Base-by-base conservation (phyloP, 2,888 invertebrate species). In the Phengaris arion region DNA sequence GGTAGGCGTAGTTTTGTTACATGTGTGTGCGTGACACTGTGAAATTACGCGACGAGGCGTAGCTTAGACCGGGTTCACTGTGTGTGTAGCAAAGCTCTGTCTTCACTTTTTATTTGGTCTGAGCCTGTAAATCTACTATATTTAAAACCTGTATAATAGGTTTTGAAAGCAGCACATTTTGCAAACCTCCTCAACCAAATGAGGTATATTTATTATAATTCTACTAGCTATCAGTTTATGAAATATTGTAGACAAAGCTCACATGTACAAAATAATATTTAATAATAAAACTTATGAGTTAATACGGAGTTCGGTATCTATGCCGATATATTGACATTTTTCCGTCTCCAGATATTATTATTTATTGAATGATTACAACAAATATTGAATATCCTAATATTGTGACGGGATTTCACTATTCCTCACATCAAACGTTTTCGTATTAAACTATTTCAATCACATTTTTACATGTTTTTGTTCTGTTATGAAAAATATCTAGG, bases 361-460 rank as follows among this genome's bases (percentile, higher is more conserved):
- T 79, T 80, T 77, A 76, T 79, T 77, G 59, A 77, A 78, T 76
- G 79, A 79, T 81, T 79, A 79, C 78, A 79, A 78, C 78, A 79
- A 79, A 79, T 79, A 81, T 79, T 75, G 77, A 77, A 80, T 80
- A 78, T 80, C 75, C 77, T 75, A 72, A 76, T 80, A 78, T 78
- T 79, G 68, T 75, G 70, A 74, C 74, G 70, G 72, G 55, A 78
- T 77, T 5, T 69, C 48, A 8, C 46, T 68, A 68, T 22, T 59
- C 10, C 22, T 59, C 10, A 59, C 59, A 59, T 59, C 59, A 59
- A 59, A 59, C 59, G 59, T 22, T 22, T 9, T 8, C 57, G 57
- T 59, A 22, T 59, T 59, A 15, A 4, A 59, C 22, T 59, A 22
- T 59, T 10, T 22, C 10, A 22, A 22, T 10, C 22, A 59, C 9